Conservation (phyloP, 2,888 invertebrate genomes). For the Hypercompe scribonia region DNA sequence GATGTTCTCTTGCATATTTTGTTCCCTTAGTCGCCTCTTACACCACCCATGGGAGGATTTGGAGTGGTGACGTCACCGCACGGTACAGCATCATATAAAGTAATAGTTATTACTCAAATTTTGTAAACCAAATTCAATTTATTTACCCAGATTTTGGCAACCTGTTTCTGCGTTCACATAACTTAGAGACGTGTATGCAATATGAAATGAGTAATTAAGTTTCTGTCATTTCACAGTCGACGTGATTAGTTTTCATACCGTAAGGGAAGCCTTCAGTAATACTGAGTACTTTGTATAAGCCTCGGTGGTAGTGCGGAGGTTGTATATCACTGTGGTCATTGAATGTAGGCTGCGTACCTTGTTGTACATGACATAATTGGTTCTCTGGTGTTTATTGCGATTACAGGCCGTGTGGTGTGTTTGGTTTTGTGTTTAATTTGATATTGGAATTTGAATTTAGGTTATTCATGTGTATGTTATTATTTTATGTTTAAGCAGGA, state of each 20-base stretch:
- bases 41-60: too few species aligned
- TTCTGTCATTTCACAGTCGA: neutral
- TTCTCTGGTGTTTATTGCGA: constrained; percentile 4
- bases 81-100: neutral
- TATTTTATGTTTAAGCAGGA: too few species aligned
- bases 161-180: neutral
- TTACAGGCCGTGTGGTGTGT: neutral
- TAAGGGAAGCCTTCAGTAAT: neutral
- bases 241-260: neutral
- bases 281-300: neutral
- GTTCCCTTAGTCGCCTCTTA: too few species aligned
- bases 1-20: too few species aligned
- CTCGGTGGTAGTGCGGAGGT: neutral
- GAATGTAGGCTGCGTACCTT: constrained; percentile 9
- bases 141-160: neutral
- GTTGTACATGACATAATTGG: constrained; percentile 6
- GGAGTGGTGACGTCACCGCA: too few species aligned
- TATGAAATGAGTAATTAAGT: neutral
- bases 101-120: neutral
- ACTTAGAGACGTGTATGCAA: constrained; percentile 1
- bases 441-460: neutral
- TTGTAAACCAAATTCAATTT: neutral
- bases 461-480: neutral
- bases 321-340: constrained; percentile 26
- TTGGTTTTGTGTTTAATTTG: neutral